Conservation (phyloP, 2,797 vertebrate species). For the Cuniculus paca region DNA sequence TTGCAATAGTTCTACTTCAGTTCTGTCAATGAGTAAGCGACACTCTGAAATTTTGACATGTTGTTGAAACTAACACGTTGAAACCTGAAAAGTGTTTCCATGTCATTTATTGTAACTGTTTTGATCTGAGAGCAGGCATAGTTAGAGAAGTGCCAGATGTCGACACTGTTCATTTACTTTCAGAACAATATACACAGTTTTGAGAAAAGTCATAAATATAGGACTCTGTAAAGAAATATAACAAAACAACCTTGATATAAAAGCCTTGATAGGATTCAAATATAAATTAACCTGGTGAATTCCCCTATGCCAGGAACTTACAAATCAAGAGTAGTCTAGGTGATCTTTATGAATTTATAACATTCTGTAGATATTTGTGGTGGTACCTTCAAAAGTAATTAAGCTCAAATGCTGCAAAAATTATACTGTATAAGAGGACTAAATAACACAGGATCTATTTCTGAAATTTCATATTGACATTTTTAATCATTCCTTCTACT, state of each 20-base stretch:
- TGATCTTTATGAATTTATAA: background rate
- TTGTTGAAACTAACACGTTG: constrained; percentile 12
- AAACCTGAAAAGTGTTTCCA: constrained; percentile 44
- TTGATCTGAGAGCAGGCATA: background rate
- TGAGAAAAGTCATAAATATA: constrained; percentile 60
- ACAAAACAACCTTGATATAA: background rate
- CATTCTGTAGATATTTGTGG: background rate
- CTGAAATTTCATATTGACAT: background rate
- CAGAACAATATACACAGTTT: constrained; percentile 51
- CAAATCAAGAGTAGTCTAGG: background rate
- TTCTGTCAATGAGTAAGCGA: constrained; percentile 21
- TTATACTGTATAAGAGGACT: background rate
- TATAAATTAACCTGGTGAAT: background rate
- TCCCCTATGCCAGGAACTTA: background rate
- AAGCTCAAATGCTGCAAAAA: background rate
- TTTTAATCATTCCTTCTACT: background rate
- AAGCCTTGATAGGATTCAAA: background rate
- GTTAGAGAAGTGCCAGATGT: background rate
- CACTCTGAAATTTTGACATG: constrained; percentile 23
- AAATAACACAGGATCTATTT: background rate
- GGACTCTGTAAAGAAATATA: background rate
- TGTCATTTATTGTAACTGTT: background rate
- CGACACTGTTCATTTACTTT: constrained; percentile 69
- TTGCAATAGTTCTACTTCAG: constrained; percentile 35
- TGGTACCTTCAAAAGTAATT: background rate